A percentile compares a stretch with the other conserved stretches of the same genome.
Evolutionary conservation across 2,888 invertebrate species (phyloP).

Genomic region (Halocaridina rubra): DNA sequence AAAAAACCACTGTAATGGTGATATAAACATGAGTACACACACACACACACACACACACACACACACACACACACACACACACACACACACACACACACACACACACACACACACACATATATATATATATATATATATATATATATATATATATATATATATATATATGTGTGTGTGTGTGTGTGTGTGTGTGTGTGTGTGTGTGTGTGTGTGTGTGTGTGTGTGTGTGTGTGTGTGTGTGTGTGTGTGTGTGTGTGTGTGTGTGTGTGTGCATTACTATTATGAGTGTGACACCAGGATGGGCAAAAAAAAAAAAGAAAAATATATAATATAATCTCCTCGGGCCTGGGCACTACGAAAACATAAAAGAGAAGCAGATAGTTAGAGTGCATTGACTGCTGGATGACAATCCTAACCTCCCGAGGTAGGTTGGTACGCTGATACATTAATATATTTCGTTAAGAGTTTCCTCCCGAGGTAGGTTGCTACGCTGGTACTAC

Average conservation of each 20-base stretch:
- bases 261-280: not conserved
- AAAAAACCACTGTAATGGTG: no score
- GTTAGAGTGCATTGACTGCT: no score
- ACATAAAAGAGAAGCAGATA: no score
- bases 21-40: not conserved
- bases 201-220: not conserved
- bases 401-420: no score
- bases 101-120: not conserved
- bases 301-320: no score
- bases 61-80: not conserved
- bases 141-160: conserved; percentile 6
- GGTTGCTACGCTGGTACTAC: no score
- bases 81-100: not conserved
- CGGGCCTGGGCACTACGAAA: no score
- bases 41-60: not conserved
- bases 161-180: not conserved
- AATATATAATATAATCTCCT: no score
- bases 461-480: no score
- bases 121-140: conserved; percentile 5
- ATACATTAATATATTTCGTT: no score
- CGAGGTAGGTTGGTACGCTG: no score
- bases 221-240: not conserved
- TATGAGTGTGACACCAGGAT: no score
- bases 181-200: not conserved
- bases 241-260: not conserved